Percentiles rank a stretch among this genome's conserved stretches.
Evolutionary conservation across 2,113 vertebrate genomes (phyloP).

Genomic region (Puma concolor): DNA sequence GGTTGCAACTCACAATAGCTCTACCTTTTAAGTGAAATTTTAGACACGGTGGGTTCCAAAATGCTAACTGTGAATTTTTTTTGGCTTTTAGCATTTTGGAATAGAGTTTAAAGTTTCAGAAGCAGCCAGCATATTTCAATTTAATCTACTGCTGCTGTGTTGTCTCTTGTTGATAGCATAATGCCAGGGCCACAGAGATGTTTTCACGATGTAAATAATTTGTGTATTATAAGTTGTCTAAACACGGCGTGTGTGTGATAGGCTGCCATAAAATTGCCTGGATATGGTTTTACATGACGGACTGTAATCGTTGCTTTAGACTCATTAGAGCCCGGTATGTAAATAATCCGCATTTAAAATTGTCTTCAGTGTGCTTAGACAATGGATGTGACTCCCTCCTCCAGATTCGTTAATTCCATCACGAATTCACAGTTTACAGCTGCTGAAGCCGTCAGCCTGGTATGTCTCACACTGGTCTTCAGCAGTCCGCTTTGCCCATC

Average conservation of each 20-base stretch:
- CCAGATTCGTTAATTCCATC: conserved; percentile 37
- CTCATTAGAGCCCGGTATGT: conserved; percentile 66
- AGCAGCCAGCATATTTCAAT: conserved; percentile 56
- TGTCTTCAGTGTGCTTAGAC: conserved; percentile 60
- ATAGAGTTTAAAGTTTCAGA: conserved; percentile 53
- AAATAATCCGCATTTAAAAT: conserved; percentile 75
- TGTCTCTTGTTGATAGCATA: conserved; percentile 47
- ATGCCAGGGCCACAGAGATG: conserved; percentile 54
- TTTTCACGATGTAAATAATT: conserved; percentile 65
- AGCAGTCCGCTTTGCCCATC: fast-evolving
- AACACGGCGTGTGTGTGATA: neutral
- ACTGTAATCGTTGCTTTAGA: conserved; percentile 57
- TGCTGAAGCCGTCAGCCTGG: neutral
- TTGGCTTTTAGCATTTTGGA: conserved; percentile 44
- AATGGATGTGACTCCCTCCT: conserved; percentile 21
- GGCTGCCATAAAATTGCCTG: conserved; percentile 53
- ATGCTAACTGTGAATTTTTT: conserved; percentile 53
- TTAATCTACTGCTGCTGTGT: conserved; percentile 37
- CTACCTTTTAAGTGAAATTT: conserved; percentile 55
- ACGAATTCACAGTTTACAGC: neutral
- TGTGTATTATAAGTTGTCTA: conserved; percentile 65
- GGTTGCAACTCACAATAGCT: conserved; percentile 26
- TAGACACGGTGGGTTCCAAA: neutral
- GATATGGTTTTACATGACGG: conserved; percentile 55
- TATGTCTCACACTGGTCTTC: neutral